A percentile compares a stretch with the other conserved stretches of the same genome.
These are phyloP conservation scores for Pantala flavescens DNA, from an alignment of 1,140 invertebrate species.

Conservation along the genomic window DNA sequence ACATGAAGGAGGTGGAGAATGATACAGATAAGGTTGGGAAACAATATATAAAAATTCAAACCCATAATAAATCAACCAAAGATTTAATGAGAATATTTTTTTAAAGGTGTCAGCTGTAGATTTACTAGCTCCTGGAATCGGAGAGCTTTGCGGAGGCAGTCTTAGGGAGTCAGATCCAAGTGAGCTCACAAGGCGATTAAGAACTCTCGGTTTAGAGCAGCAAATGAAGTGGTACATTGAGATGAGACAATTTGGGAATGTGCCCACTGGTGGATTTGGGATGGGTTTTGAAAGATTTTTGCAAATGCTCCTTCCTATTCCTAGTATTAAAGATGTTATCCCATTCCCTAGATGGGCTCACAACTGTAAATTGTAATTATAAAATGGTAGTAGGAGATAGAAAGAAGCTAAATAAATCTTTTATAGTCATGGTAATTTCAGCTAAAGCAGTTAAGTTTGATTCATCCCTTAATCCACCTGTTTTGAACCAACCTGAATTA, in stretches of 20 bases:
- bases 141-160: slow-evolving; percentile 89
- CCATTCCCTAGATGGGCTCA: slow-evolving; percentile 91
- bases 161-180: slow-evolving; percentile 73
- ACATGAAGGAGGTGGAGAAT: slow-evolving; percentile 63
- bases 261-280: slow-evolving; percentile 87
- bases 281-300: slow-evolving; percentile 89
- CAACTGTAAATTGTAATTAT: slow-evolving; percentile 62
- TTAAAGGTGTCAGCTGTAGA: slow-evolving; percentile 73
- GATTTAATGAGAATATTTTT: slow-evolving; percentile 14
- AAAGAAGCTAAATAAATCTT: too few species aligned
- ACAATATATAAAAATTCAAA: slow-evolving; percentile 11
- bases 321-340: slow-evolving; percentile 86
- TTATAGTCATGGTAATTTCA: too few species aligned
- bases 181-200: slow-evolving; percentile 42
- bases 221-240: slow-evolving; percentile 85
- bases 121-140: slow-evolving; percentile 73
- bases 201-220: slow-evolving; percentile 27
- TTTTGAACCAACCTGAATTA: too few species aligned
- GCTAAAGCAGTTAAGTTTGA: too few species aligned
- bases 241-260: slow-evolving; percentile 74
- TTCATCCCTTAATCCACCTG: too few species aligned
- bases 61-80: too few species aligned
- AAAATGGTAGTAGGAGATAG: neutral
- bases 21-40: slow-evolving; percentile 46
- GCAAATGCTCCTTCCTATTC: slow-evolving; percentile 65